Evolutionary conservation across 2,888 invertebrate genomes (phyloP).

Genomic region (Zhengitettix transpicula): DNA sequence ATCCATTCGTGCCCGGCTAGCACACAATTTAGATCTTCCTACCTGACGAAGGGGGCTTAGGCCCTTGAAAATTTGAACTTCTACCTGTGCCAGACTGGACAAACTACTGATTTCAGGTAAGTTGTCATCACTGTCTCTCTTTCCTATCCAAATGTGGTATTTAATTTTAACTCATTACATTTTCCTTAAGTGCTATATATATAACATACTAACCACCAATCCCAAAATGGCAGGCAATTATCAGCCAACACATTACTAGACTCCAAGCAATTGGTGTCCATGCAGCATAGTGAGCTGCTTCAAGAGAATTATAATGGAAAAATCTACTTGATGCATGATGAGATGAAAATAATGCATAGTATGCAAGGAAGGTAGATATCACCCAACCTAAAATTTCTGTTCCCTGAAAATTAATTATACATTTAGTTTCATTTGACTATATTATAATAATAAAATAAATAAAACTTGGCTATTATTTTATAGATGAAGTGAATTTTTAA

Average conservation of each 20-base stretch:
- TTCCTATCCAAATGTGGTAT: no score
- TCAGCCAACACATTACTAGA: conserved; percentile 42
- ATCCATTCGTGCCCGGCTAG: no score
- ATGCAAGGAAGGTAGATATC: conserved; percentile 27
- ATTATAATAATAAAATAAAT: conserved; percentile 3
- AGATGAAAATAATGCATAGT: conserved; percentile 42
- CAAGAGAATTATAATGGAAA: conserved; percentile 39
- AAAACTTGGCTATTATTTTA: neutral
- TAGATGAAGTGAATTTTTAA: no score
- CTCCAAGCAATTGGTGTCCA: conserved; percentile 45
- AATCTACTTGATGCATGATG: conserved; percentile 36
- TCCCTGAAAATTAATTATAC: neutral
- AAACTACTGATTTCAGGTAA: no score
- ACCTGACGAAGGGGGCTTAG: no score
- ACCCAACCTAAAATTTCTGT: conserved; percentile 33
- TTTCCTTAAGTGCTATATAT: no score
- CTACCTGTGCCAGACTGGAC: no score
- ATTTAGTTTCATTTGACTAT: neutral
- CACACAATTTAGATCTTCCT: no score
- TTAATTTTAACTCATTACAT: no score
- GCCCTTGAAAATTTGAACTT: no score
- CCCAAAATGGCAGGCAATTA: conserved; percentile 41
- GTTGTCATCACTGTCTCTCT: no score
- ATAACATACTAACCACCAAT: conserved; percentile 29
- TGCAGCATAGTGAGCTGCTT: conserved; percentile 46